Conservation (phyloP, 1,140 invertebrate species). For the Parasteatoda tepidariorum region DNA sequence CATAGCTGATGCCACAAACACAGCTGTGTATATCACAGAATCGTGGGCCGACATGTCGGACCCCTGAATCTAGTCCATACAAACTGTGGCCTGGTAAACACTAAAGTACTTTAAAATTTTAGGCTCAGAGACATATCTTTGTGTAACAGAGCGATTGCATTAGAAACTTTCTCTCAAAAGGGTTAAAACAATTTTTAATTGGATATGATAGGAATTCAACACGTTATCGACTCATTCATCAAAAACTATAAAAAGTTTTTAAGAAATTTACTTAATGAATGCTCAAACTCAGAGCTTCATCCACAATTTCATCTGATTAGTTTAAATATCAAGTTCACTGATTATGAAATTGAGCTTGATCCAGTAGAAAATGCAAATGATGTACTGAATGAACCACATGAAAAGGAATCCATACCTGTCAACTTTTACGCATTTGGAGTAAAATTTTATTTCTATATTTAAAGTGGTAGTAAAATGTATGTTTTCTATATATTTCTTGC, state of each 20-base stretch:
- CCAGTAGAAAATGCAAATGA: background rate
- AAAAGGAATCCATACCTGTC: too few species aligned
- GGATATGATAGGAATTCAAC: slow-evolving; percentile 30
- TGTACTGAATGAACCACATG: background rate
- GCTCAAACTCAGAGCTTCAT: background rate
- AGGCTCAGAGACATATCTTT: slow-evolving; percentile 35
- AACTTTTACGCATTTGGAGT: too few species aligned
- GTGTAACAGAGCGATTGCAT: background rate
- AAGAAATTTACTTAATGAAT: slow-evolving; percentile 22
- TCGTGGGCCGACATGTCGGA: background rate
- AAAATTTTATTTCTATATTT: too few species aligned
- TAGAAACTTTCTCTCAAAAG: slow-evolving; percentile 23
- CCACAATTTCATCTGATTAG: background rate
- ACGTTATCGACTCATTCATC: slow-evolving; percentile 9
- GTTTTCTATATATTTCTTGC: too few species aligned
- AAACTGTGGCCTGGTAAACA: slow-evolving; percentile 30
- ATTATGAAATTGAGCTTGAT: background rate
- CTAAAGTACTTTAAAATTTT: slow-evolving; percentile 41
- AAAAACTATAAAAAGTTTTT: background rate
- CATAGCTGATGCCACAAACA: too few species aligned
- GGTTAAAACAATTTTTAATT: slow-evolving; percentile 13
- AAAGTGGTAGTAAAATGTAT: too few species aligned
- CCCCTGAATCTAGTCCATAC: slow-evolving; percentile 25
- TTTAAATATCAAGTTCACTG: background rate
- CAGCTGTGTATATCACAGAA: slow-evolving; percentile 33